Evolutionary conservation across 2,113 vertebrate genomes (phyloP), one percentile per base, ranked within the genome.

Genomic region (Balaeniceps rex): DNA sequence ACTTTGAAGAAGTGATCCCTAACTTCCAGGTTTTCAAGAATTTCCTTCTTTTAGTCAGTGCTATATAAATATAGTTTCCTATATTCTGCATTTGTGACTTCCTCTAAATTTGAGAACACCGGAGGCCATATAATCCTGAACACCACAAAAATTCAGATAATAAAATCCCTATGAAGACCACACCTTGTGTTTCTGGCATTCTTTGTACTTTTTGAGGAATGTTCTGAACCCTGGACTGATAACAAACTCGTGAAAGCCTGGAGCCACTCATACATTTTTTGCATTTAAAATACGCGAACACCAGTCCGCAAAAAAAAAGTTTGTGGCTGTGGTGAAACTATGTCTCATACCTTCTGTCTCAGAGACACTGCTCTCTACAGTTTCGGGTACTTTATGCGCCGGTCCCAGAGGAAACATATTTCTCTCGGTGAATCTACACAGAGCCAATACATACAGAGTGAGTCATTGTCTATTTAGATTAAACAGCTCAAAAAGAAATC

Each of bases 21-120:
- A 90, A 82, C 40, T 77, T 90, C 21, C 51, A 93, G 64, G 42
- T 83, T 81, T 96, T 90, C 83, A 84, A 77, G 64, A 70, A 68
- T 88, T 90, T 90, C 63, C 46, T 83, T 63, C 25, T 83, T 83
- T 69, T 8, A 77, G 40, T 49, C 40, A 69, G 14, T 81, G 38
- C 16, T 68, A 5, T 36, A 71, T 19, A 34, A 87, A 88, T 11
- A n/a, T 8, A 46, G 9, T 77, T 95, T 97, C 64, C 66, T 71
- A 19, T 21, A 69, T 75, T 55, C n/a, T 8, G 7, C 8, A 22
- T 69, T 55, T 79, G n/a, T 88, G 63, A 51, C 68, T 97, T 95
- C 79, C 71, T 54, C 58, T 81, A 51, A 75, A n/a, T 51, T 34
- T 75, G 51, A 83, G 31, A 90, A 17, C 22, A 25, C 10, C 0